Conservation (phyloP, 92 coral and sea anemone species). For the Paramuricea clavata region DNA sequence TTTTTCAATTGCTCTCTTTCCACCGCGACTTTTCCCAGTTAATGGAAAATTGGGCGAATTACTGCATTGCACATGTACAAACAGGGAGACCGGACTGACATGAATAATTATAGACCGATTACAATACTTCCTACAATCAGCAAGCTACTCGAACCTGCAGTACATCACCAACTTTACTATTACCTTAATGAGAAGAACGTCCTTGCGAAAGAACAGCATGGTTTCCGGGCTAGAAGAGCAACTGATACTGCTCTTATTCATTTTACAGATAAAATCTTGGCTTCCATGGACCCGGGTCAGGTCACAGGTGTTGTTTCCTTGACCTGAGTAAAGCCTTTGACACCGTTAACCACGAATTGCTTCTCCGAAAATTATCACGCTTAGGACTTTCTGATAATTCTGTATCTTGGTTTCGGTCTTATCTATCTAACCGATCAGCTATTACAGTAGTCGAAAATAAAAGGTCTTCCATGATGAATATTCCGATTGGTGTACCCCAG, state of each 20-base stretch:
- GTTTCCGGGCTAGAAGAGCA: constrained; percentile 6
- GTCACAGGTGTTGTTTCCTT: constrained; percentile 24
- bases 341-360: background rate
- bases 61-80: background rate
- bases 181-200: background rate
- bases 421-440: constrained; percentile 1
- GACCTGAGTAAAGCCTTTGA: constrained; percentile 31
- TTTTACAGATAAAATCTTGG: constrained; percentile 15
- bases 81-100: background rate
- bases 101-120: background rate
- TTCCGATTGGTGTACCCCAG: constrained; percentile 34
- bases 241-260: constrained; percentile 16
- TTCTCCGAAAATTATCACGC: background rate
- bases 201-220: background rate
- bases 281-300: constrained; percentile 3
- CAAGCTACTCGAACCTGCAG: background rate
- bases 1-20: background rate
- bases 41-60: background rate
- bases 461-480: background rate
- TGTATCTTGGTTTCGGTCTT: constrained; percentile 23
- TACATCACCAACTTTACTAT: background rate
- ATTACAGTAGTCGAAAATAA: constrained; percentile 18
- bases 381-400: background rate
- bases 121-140: background rate
- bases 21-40: background rate